Base-by-base conservation (phyloP, 2,113 vertebrate genomes). In the Actinemys pallida region DNA sequence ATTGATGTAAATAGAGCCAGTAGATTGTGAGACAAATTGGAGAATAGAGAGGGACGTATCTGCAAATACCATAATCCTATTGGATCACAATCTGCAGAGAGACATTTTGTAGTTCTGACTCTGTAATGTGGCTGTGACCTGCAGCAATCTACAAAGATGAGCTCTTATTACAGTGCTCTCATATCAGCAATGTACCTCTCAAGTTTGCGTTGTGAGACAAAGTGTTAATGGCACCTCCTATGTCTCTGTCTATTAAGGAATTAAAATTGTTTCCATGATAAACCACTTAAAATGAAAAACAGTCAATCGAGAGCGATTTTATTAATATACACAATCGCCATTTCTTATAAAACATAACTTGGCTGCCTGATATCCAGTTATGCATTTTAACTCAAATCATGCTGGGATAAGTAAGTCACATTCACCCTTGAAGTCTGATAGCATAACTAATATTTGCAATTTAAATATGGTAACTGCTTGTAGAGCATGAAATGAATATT, bases 101-200 rank as follows among this genome's bases (percentile, higher is more conserved):
- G 19, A 72, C 17, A 22, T 72, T 22, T 11, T 39, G 19, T 72
- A n/a, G 17, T 72, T 39, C 65, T 20, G n/a, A 72, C 17, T 72
- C 65, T 72, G 20, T 72, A 72, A 72, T 10, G n/a, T 10, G 65
- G 65, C 65, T 72, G 19, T 39, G 65, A 39, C 65, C 65, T 39
- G n/a, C 8, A 72, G 65, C 17, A 39, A 39, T 72, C 65, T 39
- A 72, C 17, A n/a, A n/a, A 72, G 35, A 39, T 72, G 65, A 13
- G 76, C 5, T 14, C 84, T 52, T 5, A 1, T 45, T n/a, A 8
- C 35, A 86, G 45, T 17, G 29, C 31, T 49, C 14, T 1, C 14
- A 3, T 0, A 1, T 76, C 72, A 52, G 1, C 4, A 1, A 29
- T 2, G n/a, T 3, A 1, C 54, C 57, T 69, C 62, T n/a, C 3